phyloP scores from a whole-genome alignment of 2,888 invertebrate species.

The Scaptomyza polygonia region DNA sequence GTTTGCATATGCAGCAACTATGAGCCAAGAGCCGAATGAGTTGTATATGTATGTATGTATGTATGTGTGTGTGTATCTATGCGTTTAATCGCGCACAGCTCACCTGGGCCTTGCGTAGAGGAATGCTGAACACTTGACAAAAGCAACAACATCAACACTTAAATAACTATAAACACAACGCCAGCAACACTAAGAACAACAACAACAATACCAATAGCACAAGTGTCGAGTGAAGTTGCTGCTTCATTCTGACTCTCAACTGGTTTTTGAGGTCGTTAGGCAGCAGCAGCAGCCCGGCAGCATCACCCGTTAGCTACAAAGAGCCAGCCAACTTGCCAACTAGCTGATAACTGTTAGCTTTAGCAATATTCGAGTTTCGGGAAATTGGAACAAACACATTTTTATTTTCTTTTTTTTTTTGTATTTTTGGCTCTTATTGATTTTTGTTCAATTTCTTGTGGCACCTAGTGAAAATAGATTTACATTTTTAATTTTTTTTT shows the following conservation, averaged over 20 bases:
- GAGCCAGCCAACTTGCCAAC: constrained; percentile 14
- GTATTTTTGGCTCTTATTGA: constrained; percentile 52
- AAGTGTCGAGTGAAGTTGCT: constrained; percentile 42
- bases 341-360: constrained; percentile 52
- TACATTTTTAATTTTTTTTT: neutral
- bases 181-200: constrained; percentile 18
- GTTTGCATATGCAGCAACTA: constrained; percentile 34
- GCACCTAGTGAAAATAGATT: constrained; percentile 51
- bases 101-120: constrained; percentile 42
- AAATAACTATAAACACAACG: constrained; percentile 14
- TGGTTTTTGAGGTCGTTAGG: constrained; percentile 70
- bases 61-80: constrained; percentile 26
- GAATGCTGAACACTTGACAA: constrained; percentile 66
- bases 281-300: constrained; percentile 39
- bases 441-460: constrained; percentile 33
- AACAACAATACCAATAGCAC: constrained; percentile 44
- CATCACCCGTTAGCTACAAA: constrained; percentile 53
- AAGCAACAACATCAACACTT: constrained; percentile 19
- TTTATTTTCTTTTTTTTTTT: neutral
- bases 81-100: constrained; percentile 46
- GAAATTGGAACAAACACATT: constrained; percentile 53
- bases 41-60: neutral
- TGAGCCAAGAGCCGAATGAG: constrained; percentile 27
- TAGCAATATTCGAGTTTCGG: constrained; percentile 47
- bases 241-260: constrained; percentile 51